Base-by-base conservation (phyloP, 2,113 vertebrate species). In the Calyptommatus sinebrachiatus region DNA sequence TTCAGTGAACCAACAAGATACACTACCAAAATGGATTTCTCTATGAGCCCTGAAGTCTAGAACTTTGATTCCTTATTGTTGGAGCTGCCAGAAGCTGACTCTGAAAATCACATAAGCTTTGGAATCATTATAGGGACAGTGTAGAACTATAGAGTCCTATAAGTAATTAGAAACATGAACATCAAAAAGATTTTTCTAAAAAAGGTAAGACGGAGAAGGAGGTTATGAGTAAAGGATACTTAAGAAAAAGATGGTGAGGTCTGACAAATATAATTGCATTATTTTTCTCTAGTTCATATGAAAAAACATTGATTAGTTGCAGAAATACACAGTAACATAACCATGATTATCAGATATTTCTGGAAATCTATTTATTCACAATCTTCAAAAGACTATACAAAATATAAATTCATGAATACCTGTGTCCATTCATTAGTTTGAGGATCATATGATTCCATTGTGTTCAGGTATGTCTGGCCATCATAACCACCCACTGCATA, bases 401-500 rank as follows among this genome's bases (percentile, higher is more conserved):
- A 22, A 0, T 46, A 61, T 24, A 10, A 77, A 7, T n/a, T 75
- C 1, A 20, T 1, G 7, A 31, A 84, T 91, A 96, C 95, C 94
- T 95, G 95, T 53, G 92, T 94, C 95, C 95, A 96, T 76, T 96
- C 95, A 88, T 96, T 95, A 48, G 91, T 93, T 76, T 95, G 95
- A 84, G 95, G 95, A 41, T 96, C 95, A 71, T 96, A 96, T 4
- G 94, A 94, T 87, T 96, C 95, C 94, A 96, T 95, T 1, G 94
- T 95, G 29, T 96, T 95, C 69, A 96, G 88, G 71, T 96, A 96
- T 1, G 95, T 94, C 4, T 96, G 95, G 22, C 95, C 95, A 85
- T 96, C 95, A 11, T 96, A 95, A n/a, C 95, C 95, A 68, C 95
- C 95, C 75, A 96, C 95, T 41, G 94, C 95, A 50, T 96, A 96